Evolutionary conservation across 2,888 invertebrate species (phyloP), one percentile per base, ranked within the genome.

Genomic region (Anoplius nigerrimus): DNA sequence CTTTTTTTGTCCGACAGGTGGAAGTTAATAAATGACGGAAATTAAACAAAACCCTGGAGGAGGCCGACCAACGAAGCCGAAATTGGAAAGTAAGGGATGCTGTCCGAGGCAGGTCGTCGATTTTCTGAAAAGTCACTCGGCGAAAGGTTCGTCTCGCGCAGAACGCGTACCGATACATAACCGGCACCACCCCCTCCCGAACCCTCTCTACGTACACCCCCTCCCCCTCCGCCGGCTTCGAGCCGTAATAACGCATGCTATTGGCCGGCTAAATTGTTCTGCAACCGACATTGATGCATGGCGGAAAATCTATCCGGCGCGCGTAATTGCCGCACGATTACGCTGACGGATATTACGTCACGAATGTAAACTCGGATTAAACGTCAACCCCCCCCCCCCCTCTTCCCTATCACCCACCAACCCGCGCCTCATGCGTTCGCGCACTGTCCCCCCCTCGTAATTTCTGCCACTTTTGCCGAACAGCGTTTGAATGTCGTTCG

Each of bases 1-100:
- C 55, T 54, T 60, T 74, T 75, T 64, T 56, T 61, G 45, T 18
- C 16, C 45, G 61, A 52, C 67, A 45, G 55, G 46, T 65, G 54
- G 66, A 68, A 70, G 46, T 70, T 77, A 77, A 78, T 78, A 75
- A 77, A 78, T 67, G 78, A 77, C 57, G 71, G 73, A 68, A 78
- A 78, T 71, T n/a, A 43, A 51, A 62, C 51, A 57, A 62, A 51
- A 46, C 16, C 46, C 20, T 48, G 55, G 16, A 22, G 42, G 22
- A 46, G 48, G 21, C 18, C 51, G 15, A 52, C 22, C 46, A 60
- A 24, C 15, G 51, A 6, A 8, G 34, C 34, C 11, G 34, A 3
- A 34, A 34, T 13, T 13, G 34, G 34, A 34, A n/a, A n/a, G n/a
- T n/a, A n/a, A n/a, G n/a, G n/a, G n/a, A 6, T 11, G 8, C 34